Conservation (phyloP, 2,797 vertebrate species). For the Parauchenoglanis ngamensis region DNA sequence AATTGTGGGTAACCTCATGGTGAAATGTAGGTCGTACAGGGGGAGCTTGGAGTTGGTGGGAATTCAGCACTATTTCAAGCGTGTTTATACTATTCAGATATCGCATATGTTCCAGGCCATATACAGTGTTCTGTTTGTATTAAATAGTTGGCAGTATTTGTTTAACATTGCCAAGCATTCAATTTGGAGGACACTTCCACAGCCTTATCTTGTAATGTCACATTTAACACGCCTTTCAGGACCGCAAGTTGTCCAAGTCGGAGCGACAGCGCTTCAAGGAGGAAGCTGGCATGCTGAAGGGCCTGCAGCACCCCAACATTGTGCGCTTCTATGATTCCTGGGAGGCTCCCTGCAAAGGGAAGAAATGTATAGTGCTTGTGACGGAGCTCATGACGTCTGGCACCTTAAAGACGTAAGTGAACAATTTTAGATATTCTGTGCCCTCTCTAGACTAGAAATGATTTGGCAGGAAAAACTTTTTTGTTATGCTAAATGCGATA, state of each 20-base stretch:
- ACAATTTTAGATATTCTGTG: not conserved
- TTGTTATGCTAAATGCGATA: not conserved
- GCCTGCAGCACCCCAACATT: conserved; percentile 98
- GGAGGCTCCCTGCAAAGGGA: conserved; percentile 97
- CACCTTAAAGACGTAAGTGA: conserved; percentile 95
- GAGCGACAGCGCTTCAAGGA: conserved; percentile 97
- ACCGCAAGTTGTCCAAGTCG: conserved; percentile 93
- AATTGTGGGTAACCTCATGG: conserved; percentile 46
- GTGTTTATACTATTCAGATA: conserved; percentile 4
- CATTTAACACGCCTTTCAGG: conserved; percentile 69
- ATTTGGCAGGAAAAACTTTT: not conserved
- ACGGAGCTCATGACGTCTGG: conserved; percentile 99
- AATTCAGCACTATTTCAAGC: conserved; percentile 18
- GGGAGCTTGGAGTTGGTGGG: conserved; percentile 19
- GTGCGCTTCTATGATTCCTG: conserved; percentile 99
- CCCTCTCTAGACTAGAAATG: not conserved
- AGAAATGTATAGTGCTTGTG: conserved; percentile 97
- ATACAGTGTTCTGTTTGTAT: not conserved
- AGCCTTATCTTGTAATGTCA: not conserved
- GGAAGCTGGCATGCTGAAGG: conserved; percentile 97
- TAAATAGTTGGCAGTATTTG: not conserved
- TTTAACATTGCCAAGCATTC: not conserved
- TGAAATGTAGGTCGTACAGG: conserved; percentile 66
- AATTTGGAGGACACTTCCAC: not conserved
- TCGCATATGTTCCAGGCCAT: not conserved